Evolutionary conservation across 2,113 vertebrate species (phyloP).

Genomic region (Bungarus multicinctus): DNA sequence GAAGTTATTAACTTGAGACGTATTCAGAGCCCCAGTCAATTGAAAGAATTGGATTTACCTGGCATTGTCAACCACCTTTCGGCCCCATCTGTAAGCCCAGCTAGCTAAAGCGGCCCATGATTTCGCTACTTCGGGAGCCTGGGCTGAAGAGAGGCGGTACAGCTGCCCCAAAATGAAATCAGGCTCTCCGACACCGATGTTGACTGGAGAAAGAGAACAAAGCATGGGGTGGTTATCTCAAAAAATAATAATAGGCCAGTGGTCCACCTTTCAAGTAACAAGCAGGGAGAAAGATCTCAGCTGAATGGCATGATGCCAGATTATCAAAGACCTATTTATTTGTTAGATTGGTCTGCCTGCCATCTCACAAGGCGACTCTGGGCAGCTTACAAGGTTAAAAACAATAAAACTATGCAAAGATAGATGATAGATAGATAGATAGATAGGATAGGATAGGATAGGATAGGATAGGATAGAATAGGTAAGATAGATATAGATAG

Average conservation of each 20-base stretch:
- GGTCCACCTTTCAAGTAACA: neutral
- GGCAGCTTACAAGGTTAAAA: neutral
- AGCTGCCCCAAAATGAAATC: constrained; percentile 95
- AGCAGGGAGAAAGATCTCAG: neutral
- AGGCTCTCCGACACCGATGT: constrained; percentile 93
- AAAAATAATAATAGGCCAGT: neutral
- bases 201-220: constrained; percentile 72
- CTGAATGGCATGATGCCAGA: neutral
- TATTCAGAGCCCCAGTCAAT: neutral
- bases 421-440: too few relatives aligned
- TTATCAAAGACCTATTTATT: neutral
- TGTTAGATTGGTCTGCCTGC: neutral
- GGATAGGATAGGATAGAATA: too few relatives aligned
- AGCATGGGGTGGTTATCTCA: neutral
- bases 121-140: constrained; percentile 95
- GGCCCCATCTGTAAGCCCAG: constrained; percentile 97
- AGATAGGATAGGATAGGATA: too few relatives aligned
- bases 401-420: neutral
- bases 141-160: constrained; percentile 90
- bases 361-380: too few relatives aligned
- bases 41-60: constrained; percentile 73
- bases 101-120: constrained; percentile 96
- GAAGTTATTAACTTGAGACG: neutral
- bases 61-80: constrained; percentile 97
- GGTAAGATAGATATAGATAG: too few relatives aligned